Conservation (phyloP, 2,113 vertebrate genomes). For the Dipodomys stephensi region DNA sequence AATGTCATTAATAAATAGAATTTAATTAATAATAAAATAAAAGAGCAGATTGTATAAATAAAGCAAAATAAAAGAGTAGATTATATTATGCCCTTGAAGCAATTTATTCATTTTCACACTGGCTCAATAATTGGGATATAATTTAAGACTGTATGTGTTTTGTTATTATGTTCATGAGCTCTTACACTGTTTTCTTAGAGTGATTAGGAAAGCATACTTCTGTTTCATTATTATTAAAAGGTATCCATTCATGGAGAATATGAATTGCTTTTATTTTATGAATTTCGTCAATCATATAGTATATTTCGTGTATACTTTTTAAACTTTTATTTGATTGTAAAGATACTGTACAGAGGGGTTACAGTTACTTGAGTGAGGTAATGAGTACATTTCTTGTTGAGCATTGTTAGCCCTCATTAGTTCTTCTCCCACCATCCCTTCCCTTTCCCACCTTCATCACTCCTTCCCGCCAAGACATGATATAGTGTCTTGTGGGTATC, state of each 20-base stretch:
- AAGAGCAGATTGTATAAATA: no score
- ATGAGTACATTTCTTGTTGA: no score
- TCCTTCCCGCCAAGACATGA: no score
- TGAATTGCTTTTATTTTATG: slow-evolving; percentile 10
- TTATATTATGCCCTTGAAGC: background rate
- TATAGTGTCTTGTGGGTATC: no score
- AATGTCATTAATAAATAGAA: no score
- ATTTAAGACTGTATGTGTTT: slow-evolving; percentile 27
- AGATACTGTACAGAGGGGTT: no score
- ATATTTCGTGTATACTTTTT: slow-evolving; percentile 3
- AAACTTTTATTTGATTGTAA: no score
- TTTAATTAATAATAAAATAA: no score
- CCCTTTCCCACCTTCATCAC: no score
- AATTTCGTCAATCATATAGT: background rate
- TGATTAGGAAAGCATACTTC: background rate
- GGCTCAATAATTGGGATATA: background rate
- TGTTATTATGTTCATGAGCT: background rate
- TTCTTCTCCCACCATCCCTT: no score
- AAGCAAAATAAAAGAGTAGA: background rate
- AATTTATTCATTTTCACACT: background rate
- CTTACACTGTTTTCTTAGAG: slow-evolving; percentile 26
- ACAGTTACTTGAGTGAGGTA: no score
- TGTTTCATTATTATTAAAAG: slow-evolving; percentile 39
- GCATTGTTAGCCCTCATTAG: no score
- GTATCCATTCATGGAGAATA: slow-evolving; percentile 31